Conservation (phyloP, 2,113 vertebrate species). For the Oreamnos americanus region DNA sequence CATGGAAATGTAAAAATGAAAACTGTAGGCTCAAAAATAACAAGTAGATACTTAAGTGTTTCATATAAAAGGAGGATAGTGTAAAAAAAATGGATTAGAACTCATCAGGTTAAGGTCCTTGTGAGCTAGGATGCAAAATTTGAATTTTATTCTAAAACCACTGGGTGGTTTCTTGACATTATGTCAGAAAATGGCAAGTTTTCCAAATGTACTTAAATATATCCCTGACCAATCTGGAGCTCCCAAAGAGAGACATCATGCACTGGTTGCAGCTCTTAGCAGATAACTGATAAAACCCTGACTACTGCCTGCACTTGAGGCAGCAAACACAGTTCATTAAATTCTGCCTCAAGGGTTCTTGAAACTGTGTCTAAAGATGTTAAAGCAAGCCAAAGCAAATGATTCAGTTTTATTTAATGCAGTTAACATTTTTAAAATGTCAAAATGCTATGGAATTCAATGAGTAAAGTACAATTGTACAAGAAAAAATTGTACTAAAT, state of each 20-base stretch:
- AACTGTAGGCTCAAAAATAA: neutral
- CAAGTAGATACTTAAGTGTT: neutral
- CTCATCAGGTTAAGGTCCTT: neutral
- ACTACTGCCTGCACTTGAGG: neutral
- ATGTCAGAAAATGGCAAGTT: conserved; percentile 52
- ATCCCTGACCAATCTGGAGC: conserved; percentile 12
- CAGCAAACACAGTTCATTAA: conserved; percentile 61
- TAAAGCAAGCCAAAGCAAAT: conserved; percentile 2
- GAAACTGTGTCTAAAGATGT: conserved; percentile 36
- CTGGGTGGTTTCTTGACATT: conserved; percentile 39
- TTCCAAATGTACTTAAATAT: conserved; percentile 50
- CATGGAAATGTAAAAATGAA: neutral
- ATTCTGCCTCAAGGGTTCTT: conserved; percentile 58
- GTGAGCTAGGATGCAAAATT: neutral
- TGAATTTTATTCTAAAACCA: conserved; percentile 21
- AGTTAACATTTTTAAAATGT: conserved; percentile 17
- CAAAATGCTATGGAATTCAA: neutral
- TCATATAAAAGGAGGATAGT: neutral
- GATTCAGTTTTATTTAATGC: conserved; percentile 26
- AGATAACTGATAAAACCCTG: neutral
- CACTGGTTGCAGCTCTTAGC: neutral
- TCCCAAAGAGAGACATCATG: neutral
- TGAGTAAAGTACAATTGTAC: neutral
- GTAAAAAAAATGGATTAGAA: neutral
- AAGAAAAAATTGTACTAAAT: neutral